These are phyloP conservation scores for Halcyon malimbica DNA, from an alignment of 2,113 vertebrate genomes.

Conservation along the genomic window DNA sequence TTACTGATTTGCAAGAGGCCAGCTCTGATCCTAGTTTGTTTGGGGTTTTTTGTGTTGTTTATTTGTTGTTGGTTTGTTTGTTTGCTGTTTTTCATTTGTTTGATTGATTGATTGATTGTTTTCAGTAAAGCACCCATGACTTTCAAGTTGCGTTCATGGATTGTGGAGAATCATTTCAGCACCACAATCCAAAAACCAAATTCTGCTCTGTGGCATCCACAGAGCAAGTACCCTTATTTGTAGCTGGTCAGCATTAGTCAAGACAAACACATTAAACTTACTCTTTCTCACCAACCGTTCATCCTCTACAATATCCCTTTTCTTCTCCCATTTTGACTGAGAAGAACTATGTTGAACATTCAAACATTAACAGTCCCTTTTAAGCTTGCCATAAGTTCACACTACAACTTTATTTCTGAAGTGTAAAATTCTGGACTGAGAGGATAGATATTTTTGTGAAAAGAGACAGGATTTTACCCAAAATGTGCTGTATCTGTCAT, in stretches of 20 bases:
- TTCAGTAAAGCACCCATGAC: rapidly evolving
- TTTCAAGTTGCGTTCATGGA: background rate
- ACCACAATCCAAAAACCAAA: background rate
- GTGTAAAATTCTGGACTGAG: background rate
- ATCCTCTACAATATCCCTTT: background rate
- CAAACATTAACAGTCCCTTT: background rate
- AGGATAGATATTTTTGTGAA: background rate
- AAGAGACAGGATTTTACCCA: background rate
- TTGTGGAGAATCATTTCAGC: background rate
- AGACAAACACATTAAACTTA: background rate
- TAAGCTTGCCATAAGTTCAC: background rate
- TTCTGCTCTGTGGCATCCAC: background rate
- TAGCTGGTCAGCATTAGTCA: background rate
- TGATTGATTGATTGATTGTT: background rate
- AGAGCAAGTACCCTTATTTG: background rate
- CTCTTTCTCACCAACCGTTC: background rate
- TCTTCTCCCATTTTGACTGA: background rate
- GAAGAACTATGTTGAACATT: background rate
- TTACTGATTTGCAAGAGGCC: background rate
- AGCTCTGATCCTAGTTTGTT: background rate
- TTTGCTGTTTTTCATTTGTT: too few species aligned
- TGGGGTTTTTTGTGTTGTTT: too few species aligned
- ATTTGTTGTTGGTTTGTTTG: background rate
- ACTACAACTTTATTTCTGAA: background rate
- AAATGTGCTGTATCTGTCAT: background rate